phyloP scores from a whole-genome alignment of 1,140 invertebrate genomes.

The Dreissena polymorpha region DNA sequence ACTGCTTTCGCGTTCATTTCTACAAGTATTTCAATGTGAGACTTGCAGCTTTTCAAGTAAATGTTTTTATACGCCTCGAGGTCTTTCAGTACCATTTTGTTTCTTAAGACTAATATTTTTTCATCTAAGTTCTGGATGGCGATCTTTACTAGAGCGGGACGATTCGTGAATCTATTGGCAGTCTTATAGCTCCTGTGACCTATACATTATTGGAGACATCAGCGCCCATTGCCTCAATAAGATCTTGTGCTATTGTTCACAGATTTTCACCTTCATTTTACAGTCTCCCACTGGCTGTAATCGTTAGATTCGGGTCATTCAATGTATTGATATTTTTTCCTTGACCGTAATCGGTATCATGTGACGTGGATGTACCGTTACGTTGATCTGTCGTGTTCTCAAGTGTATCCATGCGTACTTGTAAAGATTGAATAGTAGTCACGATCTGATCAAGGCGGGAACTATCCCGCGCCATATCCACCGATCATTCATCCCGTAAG shows the following conservation, averaged over 20 bases:
- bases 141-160: conserved; percentile 38
- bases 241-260: neutral
- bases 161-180: conserved; percentile 16
- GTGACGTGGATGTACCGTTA: conserved; percentile 27
- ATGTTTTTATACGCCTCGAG: conserved; percentile 11
- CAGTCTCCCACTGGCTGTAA: conserved; percentile 12
- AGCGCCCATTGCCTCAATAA: conserved; percentile 22
- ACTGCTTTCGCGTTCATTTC: conserved; percentile 47
- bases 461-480: conserved; percentile 19
- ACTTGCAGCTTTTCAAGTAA: conserved; percentile 48
- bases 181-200: conserved; percentile 11
- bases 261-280: conserved; percentile 37
- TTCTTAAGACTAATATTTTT: conserved; percentile 38
- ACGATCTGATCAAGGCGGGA: conserved; percentile 21
- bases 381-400: conserved; percentile 2
- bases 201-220: conserved; percentile 23
- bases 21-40: conserved; percentile 38
- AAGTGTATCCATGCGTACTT: neutral
- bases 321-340: conserved; percentile 15
- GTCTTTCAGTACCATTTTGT: conserved; percentile 24
- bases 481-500: conserved; percentile 12
- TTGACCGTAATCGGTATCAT: neutral
- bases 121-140: conserved; percentile 26
- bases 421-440: conserved; percentile 42
- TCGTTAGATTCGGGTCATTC: conserved; percentile 13